These are phyloP conservation scores for Drosophila nasuta DNA, from an alignment of 1,140 invertebrate species.

Conservation along the genomic window DNA sequence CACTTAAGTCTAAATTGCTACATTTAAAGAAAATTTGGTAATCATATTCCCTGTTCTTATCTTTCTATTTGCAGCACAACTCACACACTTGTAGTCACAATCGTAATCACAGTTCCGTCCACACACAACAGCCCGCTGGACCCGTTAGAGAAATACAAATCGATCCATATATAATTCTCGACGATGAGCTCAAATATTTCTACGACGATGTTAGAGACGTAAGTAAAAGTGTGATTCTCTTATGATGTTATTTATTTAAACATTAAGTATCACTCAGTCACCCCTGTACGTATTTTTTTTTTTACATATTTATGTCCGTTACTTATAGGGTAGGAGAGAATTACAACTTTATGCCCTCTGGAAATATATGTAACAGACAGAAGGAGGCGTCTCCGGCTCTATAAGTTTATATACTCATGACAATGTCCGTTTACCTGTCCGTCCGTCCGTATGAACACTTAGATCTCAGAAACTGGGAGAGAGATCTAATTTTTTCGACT, in stretches of 20 bases:
- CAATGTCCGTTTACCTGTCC: too few relatives aligned
- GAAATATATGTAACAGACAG: too few relatives aligned
- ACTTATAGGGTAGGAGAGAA: too few relatives aligned
- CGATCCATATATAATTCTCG: slow-evolving; percentile 93
- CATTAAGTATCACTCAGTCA: too few relatives aligned
- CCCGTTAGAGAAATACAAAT: slow-evolving; percentile 91
- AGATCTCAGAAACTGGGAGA: neutral
- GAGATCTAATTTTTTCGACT: neutral
- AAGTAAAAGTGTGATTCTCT: slow-evolving; percentile 69
- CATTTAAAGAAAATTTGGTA: slow-evolving; percentile 42
- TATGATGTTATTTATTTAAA: too few relatives aligned
- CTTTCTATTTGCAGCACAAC: slow-evolving; percentile 43
- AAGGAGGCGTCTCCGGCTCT: too few relatives aligned
- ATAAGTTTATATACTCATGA: too few relatives aligned
- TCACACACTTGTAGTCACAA: slow-evolving; percentile 56
- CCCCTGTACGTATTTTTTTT: too few relatives aligned
- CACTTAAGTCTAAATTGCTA: slow-evolving; percentile 67
- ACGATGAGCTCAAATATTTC: slow-evolving; percentile 93
- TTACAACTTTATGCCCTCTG: too few relatives aligned
- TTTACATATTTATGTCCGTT: too few relatives aligned
- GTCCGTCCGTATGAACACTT: neutral
- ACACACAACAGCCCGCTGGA: slow-evolving; percentile 89
- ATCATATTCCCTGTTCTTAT: slow-evolving; percentile 41
- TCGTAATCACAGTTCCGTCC: slow-evolving; percentile 87
- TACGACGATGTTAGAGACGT: slow-evolving; percentile 93